Evolutionary conservation across 2,113 vertebrate genomes (phyloP).

Genomic region (Phylloscopus trochilus): DNA sequence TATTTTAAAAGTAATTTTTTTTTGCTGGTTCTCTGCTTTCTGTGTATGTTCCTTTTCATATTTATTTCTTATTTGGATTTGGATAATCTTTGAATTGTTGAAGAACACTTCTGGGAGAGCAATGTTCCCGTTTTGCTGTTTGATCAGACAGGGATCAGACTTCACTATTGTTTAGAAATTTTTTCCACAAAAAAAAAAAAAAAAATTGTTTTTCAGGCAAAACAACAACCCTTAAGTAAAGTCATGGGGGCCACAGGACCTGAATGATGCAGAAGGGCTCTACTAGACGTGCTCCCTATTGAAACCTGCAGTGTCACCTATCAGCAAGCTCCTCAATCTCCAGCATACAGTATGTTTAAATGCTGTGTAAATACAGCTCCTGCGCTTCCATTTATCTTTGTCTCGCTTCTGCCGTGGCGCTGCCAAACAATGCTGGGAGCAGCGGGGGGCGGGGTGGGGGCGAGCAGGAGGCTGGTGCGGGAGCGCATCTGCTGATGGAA

Average conservation of each 20-base stretch:
- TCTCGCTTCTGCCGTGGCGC: background rate
- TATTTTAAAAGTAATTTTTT: background rate
- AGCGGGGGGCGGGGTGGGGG: background rate
- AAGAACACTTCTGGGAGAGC: background rate
- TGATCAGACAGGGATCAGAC: background rate
- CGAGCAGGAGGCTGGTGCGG: background rate
- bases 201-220: background rate
- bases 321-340: background rate
- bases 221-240: background rate
- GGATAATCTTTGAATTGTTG: background rate
- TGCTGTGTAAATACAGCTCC: slow-evolving; percentile 34
- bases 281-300: background rate
- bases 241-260: background rate
- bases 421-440: slow-evolving; percentile 33
- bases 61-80: background rate
- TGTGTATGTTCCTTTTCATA: background rate
- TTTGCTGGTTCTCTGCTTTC: background rate
- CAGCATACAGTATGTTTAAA: slow-evolving; percentile 3
- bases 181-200: background rate
- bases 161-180: background rate
- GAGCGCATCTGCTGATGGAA: slow-evolving; percentile 15
- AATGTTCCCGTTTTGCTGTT: background rate
- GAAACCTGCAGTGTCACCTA: slow-evolving; percentile 1
- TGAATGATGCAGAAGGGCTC: background rate
- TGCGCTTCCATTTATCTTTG: background rate